These are phyloP conservation scores for Botia kubotai DNA, from an alignment of 2,797 vertebrate species.

Conservation along the genomic window DNA sequence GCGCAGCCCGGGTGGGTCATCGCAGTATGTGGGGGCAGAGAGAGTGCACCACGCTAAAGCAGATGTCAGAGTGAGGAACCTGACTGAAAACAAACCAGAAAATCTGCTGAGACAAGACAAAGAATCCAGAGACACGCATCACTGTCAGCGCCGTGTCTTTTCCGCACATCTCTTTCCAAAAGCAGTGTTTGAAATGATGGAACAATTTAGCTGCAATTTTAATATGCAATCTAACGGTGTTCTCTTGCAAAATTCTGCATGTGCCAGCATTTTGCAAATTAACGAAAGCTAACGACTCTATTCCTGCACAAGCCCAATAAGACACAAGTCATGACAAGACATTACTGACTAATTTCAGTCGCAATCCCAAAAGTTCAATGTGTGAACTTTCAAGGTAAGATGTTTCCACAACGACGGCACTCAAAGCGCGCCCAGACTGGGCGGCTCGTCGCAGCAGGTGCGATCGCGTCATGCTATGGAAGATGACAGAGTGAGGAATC, in stretches of 20 bases:
- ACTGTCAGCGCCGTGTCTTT: not conserved
- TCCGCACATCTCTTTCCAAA: not conserved
- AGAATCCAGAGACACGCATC: not conserved
- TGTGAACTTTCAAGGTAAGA: slow-evolving; percentile 12
- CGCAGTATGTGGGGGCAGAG: slow-evolving; percentile 3
- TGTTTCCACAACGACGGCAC: not conserved
- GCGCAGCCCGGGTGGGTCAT: slow-evolving; percentile 7
- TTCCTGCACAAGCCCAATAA: not conserved
- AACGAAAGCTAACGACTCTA: not conserved
- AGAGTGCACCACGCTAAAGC: not conserved
- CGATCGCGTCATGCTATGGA: not conserved
- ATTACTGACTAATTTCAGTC: not conserved
- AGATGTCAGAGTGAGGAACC: not conserved
- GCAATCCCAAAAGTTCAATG: not conserved
- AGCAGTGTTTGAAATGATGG: not conserved
- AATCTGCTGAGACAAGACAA: slow-evolving; percentile 14
- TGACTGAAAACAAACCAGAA: slow-evolving; percentile 17
- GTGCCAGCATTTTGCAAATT: not conserved
- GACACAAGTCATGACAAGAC: not conserved
- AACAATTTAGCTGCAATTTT: not conserved
- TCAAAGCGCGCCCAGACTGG: not conserved
- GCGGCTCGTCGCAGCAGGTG: not conserved
- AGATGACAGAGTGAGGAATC: slow-evolving; percentile 12
- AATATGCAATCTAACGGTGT: not conserved
- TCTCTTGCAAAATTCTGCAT: not conserved